Conservation (phyloP, 2,113 vertebrate species). For the Pipa parva region DNA sequence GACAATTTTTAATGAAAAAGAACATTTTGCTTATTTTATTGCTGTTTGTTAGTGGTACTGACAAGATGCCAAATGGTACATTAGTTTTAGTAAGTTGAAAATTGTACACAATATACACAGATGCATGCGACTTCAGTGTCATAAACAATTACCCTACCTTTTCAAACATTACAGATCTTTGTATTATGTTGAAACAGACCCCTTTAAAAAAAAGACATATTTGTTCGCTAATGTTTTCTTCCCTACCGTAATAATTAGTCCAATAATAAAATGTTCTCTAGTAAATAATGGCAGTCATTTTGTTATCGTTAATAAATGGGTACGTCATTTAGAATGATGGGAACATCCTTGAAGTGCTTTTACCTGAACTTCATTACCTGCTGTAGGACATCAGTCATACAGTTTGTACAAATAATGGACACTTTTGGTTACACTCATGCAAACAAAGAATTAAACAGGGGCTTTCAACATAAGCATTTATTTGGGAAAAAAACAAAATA, state of each 20-base stretch:
- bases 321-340: constrained; percentile 13
- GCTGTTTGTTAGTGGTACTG: background rate
- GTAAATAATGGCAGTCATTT: constrained; percentile 22
- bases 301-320: constrained; percentile 18
- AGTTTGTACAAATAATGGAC: constrained; percentile 26
- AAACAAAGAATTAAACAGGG: constrained; percentile 22
- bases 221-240: constrained; percentile 6
- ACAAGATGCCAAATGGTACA: background rate
- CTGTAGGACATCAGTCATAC: constrained; percentile 24
- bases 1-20: no score
- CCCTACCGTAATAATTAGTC: background rate
- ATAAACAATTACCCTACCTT: background rate
- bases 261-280: constrained; percentile 20
- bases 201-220: background rate
- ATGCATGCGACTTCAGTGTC: background rate
- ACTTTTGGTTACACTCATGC: constrained; percentile 17
- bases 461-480: constrained; percentile 17
- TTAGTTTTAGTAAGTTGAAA: background rate
- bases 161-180: background rate
- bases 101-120: background rate
- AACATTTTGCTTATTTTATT: background rate
- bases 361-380: constrained; percentile 17
- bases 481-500: constrained; percentile 1
- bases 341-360: constrained; percentile 14
- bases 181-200: background rate